Evolutionary conservation across 2,113 vertebrate species (phyloP).

Genomic region (Psilopsiagon aymara): DNA sequence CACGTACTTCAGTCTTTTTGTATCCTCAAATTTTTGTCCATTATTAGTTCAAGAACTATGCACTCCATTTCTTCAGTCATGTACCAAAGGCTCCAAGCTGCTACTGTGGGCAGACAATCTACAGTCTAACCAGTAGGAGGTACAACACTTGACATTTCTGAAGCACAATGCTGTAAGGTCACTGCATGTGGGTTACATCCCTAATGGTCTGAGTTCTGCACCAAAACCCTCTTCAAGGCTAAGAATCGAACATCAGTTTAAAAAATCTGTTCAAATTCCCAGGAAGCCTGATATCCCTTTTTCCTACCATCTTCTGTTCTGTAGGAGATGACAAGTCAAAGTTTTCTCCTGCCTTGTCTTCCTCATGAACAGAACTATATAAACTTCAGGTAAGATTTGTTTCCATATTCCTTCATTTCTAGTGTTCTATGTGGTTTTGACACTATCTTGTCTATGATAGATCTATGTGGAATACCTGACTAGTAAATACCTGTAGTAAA

Average conservation of each 20-base stretch:
- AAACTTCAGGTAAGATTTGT: background rate
- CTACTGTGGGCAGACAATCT: background rate
- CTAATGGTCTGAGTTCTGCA: background rate
- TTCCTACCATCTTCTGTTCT: background rate
- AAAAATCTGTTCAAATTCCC: background rate
- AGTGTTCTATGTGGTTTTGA: background rate
- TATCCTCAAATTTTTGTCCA: background rate
- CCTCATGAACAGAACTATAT: background rate
- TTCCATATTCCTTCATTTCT: background rate
- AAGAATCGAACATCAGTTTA: background rate
- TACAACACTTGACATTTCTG: background rate
- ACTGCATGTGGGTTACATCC: fast-evolving
- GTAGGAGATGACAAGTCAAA: background rate
- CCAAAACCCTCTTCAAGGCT: background rate
- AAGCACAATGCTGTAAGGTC: background rate
- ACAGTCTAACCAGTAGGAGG: background rate
- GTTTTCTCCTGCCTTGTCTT: background rate
- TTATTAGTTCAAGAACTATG: background rate
- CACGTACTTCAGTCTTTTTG: background rate
- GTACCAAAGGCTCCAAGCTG: background rate
- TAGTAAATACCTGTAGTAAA: background rate
- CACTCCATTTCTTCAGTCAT: background rate
- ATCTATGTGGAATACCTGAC: background rate
- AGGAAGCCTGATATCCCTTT: background rate
- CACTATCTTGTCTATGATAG: background rate